Percentiles rank a stretch among this genome's conserved stretches.
These are phyloP conservation scores for Vireo altiloquus DNA, from an alignment of 2,113 vertebrate genomes.

Conservation along the genomic window DNA sequence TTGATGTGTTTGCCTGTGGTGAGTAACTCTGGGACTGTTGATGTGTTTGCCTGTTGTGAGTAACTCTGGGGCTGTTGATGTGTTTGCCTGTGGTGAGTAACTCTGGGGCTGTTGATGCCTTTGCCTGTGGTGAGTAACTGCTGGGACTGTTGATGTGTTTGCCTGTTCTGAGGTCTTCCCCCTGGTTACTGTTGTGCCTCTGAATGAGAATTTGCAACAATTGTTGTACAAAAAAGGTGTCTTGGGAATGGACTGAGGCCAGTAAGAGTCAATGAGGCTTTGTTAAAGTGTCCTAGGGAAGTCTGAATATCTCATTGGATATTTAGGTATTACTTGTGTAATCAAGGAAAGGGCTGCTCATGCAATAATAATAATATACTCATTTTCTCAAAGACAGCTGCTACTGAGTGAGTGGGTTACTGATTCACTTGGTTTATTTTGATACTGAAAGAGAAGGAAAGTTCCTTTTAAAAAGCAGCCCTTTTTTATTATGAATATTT, in stretches of 20 bases:
- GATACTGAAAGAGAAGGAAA: neutral
- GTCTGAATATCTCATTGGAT: neutral
- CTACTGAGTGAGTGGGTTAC: neutral
- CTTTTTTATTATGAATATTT: neutral
- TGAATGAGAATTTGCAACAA: neutral
- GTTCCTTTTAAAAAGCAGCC: neutral
- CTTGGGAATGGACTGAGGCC: neutral
- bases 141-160: neutral
- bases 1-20: constrained; percentile 65
- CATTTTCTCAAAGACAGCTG: neutral
- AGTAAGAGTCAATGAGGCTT: neutral
- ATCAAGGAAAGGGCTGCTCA: neutral
- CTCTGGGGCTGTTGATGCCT: neutral
- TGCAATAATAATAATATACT: neutral
- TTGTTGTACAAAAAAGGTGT: neutral
- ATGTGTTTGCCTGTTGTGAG: neutral
- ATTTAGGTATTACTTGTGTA: neutral
- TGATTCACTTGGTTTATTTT: neutral
- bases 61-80: neutral
- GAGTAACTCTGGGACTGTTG: constrained; percentile 56
- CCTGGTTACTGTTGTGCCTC: neutral
- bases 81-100: constrained; percentile 77
- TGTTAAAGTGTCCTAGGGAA: neutral
- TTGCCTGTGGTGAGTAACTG: constrained; percentile 81
- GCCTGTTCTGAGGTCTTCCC: neutral